Evolutionary conservation across 2,888 invertebrate species (phyloP), one percentile per base, ranked within the genome.

Genomic region (Nebria salina): DNA sequence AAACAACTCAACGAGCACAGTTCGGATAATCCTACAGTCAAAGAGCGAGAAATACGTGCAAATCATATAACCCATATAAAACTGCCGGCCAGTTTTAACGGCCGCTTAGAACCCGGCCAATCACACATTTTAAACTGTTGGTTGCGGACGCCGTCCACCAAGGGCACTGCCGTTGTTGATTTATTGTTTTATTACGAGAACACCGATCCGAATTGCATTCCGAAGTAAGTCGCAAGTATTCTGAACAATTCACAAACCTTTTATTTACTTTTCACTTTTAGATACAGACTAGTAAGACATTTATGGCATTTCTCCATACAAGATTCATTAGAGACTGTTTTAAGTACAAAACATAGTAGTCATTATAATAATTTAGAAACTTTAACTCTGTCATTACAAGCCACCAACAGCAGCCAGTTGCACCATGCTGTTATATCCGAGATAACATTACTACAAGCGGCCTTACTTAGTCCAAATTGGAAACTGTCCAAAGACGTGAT

Each of bases 151-250:
- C 94, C 94, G 0, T 91, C 92, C 83, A 88, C 89, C 70, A 92
- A 92, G 76, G 95, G 94, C 1, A 89, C 90, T 34, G 92, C 93
- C 84, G 88, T 90, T 4, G 88, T 95, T 70, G 92, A 95, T 86
- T 88, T 95, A 84, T 89, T 95, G 74, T 93, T 95, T 87, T 95
- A 95, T 86, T 95, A 95, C 86, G 93, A 94, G 85, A 92, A 92
- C 86, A 85, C 87, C 43, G 84, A 86, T 82, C 81, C 83, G 43
- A 84, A 83, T 73, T 85, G 86, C 83, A 84, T 87, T 76, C 89
- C 89, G 20, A 88, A 86, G 88, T 89, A 84, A 85, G 85, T 5
- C 11, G 20, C 5, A 74, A 43, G 25, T 4, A 4, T 74, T 41
- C 20, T 20, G 20, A 13, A 8, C 15, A 15, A n/a, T 25, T 7